Evolutionary conservation across 2,113 vertebrate genomes (phyloP).

Genomic region (Coryphaenoides rupestris): DNA sequence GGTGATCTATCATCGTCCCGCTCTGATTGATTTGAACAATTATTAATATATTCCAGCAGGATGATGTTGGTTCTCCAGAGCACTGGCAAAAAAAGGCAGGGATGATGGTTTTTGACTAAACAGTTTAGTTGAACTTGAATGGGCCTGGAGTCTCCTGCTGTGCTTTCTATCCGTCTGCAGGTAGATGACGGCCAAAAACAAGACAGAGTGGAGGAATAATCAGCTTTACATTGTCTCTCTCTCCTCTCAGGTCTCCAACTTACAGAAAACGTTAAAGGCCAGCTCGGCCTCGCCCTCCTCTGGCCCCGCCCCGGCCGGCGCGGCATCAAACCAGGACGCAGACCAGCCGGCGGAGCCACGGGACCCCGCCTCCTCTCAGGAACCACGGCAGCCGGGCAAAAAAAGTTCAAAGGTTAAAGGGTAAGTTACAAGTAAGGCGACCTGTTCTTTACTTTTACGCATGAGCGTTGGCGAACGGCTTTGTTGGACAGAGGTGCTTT

Average conservation of each 20-base stretch:
- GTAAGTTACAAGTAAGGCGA: conserved; percentile 67
- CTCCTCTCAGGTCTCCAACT: conserved; percentile 85
- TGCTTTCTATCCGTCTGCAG: too few species aligned
- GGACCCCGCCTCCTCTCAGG: conserved; percentile 88
- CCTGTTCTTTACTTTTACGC: not conserved
- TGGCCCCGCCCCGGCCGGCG: conserved; percentile 81
- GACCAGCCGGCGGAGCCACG: conserved; percentile 75
- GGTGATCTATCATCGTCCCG: too few species aligned
- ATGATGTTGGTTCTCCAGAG: not conserved
- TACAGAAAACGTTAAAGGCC: conserved; percentile 96
- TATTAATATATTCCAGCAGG: not conserved
- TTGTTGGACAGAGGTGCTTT: not conserved
- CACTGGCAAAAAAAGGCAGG: not conserved
- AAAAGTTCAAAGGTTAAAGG: conserved; percentile 97
- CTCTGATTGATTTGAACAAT: too few species aligned
- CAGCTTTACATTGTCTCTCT: too few species aligned
- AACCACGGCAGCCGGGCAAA: conserved; percentile 91
- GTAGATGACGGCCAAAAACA: too few species aligned
- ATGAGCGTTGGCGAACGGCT: not conserved
- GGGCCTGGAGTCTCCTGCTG: too few species aligned
- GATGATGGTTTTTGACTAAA: not conserved
- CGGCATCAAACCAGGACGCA: conserved; percentile 82
- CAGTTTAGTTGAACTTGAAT: too few species aligned
- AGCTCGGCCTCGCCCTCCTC: conserved; percentile 79
- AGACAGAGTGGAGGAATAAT: too few species aligned